These are phyloP conservation scores for Pangasius krempfi DNA, from an alignment of 2,797 vertebrate genomes.

Conservation along the genomic window DNA sequence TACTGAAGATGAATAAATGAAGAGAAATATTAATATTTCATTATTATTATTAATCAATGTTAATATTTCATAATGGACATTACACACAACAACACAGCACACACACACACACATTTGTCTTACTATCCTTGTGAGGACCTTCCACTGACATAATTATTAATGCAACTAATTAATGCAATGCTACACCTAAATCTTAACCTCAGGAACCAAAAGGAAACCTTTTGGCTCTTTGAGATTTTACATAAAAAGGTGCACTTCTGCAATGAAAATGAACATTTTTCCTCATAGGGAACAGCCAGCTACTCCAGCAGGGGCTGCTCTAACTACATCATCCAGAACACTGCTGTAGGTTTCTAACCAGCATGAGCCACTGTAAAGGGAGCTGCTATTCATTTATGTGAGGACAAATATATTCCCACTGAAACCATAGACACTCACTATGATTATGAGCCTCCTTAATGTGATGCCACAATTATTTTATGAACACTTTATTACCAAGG, in stretches of 20 bases:
- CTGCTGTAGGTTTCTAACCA: constrained; percentile 18
- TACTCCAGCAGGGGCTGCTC: constrained; percentile 56
- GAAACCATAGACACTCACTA: constrained; percentile 46
- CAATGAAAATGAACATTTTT: too few relatives aligned
- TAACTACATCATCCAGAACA: constrained; percentile 36
- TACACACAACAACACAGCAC: not conserved
- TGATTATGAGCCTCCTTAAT: constrained; percentile 45
- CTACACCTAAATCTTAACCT: not conserved
- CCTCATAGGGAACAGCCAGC: not conserved
- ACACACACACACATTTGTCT: not conserved
- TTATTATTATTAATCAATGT: too few relatives aligned
- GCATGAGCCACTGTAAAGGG: constrained; percentile 25
- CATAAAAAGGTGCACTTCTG: not conserved
- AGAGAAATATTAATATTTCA: constrained; percentile 7
- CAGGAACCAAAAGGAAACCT: not conserved
- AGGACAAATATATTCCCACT: constrained; percentile 43
- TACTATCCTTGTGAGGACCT: not conserved
- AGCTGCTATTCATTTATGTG: constrained; percentile 35
- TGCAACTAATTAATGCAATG: not conserved
- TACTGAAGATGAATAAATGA: not conserved
- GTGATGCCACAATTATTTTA: constrained; percentile 38
- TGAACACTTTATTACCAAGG: constrained; percentile 48
- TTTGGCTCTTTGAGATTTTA: not conserved
- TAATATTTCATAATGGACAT: constrained; percentile 1
- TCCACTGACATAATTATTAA: not conserved